A percentile compares a stretch with the other conserved stretches of the same genome.
These are phyloP conservation scores for Hydrolagus colliei DNA, from an alignment of 2,797 vertebrate genomes.

Conservation along the genomic window DNA sequence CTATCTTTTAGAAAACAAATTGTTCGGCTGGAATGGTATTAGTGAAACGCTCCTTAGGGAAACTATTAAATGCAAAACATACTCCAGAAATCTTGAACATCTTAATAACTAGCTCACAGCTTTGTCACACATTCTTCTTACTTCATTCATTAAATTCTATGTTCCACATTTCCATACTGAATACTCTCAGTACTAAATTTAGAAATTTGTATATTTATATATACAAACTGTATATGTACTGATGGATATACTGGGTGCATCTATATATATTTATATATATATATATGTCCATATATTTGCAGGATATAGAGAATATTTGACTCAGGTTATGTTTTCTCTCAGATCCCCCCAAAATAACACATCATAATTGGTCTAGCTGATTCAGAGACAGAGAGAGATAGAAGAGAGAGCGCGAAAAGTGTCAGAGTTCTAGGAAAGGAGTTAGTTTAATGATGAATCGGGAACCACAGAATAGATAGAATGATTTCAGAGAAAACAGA, in stretches of 20 bases:
- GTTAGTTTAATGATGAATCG: too few species aligned
- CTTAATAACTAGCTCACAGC: slow-evolving; percentile 3
- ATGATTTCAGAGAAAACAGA: too few species aligned
- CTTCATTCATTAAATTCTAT: neutral
- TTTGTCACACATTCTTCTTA: neutral
- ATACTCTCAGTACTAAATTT: neutral
- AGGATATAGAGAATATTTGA: neutral
- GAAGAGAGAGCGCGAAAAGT: too few species aligned
- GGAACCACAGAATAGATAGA: too few species aligned
- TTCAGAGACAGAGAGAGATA: neutral
- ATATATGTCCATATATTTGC: neutral
- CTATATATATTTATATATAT: too few species aligned
- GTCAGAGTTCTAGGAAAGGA: too few species aligned
- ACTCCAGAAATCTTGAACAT: slow-evolving; percentile 10
- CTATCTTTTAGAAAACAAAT: neutral
- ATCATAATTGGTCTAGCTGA: neutral
- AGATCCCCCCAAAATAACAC: neutral
- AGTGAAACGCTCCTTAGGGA: neutral
- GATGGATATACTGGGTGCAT: too few species aligned
- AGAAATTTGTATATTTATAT: too few species aligned
- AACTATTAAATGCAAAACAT: neutral
- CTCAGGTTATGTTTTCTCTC: neutral
- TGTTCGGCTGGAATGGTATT: neutral
- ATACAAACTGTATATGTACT: too few species aligned
- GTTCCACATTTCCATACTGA: neutral